These are phyloP conservation scores for Heliothis virescens DNA, from an alignment of 1,140 invertebrate genomes.

Conservation along the genomic window DNA sequence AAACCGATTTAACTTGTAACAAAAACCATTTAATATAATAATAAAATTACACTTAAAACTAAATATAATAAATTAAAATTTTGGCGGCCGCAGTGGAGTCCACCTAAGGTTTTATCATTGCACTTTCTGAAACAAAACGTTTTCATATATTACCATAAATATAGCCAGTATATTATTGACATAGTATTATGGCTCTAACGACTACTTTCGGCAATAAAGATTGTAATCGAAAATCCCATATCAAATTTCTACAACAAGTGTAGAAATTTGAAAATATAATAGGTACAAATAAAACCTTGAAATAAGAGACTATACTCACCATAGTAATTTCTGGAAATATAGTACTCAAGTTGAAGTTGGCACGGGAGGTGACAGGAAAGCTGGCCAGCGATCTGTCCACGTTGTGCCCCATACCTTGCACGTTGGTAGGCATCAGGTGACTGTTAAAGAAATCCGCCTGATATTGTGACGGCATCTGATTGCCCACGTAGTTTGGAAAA, in stretches of 20 bases:
- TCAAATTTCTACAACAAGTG: no score
- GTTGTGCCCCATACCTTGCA: slow-evolving; percentile 72
- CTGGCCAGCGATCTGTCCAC: slow-evolving; percentile 71
- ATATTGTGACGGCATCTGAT: slow-evolving; percentile 78
- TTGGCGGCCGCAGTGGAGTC: background rate
- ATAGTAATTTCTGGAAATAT: slow-evolving; percentile 84
- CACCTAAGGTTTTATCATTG: slow-evolving; percentile 65
- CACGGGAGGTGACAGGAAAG: slow-evolving; percentile 76
- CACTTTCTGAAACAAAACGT: slow-evolving; percentile 77
- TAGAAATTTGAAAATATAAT: no score
- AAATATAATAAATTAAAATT: slow-evolving; percentile 7
- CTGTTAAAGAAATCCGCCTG: slow-evolving; percentile 80
- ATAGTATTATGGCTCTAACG: no score
- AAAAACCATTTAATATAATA: slow-evolving; percentile 8
- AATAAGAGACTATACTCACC: slow-evolving; percentile 63
- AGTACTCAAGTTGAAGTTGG: slow-evolving; percentile 81
- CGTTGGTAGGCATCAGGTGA: slow-evolving; percentile 75
- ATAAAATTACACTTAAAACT: background rate
- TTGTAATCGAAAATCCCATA: no score
- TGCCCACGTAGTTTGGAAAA: slow-evolving; percentile 77
- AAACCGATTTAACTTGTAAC: background rate
- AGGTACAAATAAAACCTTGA: background rate
- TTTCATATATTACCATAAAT: slow-evolving; percentile 10
- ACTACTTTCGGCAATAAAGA: no score
- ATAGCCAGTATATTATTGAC: background rate